A percentile compares a stretch with the other conserved stretches of the same genome.
Evolutionary conservation across 1,140 invertebrate species (phyloP).

Genomic region (Caenorhabditis brenneri): DNA sequence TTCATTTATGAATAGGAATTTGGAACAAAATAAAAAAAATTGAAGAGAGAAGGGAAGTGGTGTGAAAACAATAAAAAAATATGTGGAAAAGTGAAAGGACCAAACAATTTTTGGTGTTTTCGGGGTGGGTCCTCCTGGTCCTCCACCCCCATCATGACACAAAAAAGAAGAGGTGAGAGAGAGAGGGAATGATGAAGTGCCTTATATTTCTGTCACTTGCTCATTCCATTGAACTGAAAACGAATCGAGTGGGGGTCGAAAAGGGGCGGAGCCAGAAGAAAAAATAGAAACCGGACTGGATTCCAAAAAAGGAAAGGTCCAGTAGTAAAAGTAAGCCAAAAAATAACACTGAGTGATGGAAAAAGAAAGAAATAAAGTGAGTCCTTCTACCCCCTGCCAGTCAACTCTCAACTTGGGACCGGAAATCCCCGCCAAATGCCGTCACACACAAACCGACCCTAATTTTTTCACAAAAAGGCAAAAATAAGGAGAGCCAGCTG

Average conservation of each 20-base stretch:
- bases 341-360: background rate
- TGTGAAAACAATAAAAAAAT: constrained; percentile 27
- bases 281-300: background rate
- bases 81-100: background rate
- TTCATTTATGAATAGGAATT: background rate
- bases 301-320: background rate
- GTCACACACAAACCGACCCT: constrained; percentile 39
- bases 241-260: background rate
- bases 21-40: constrained; percentile 6
- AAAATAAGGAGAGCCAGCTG: background rate
- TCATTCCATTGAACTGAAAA: constrained; percentile 42
- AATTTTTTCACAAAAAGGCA: background rate
- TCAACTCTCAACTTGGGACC: background rate
- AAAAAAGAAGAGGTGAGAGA: background rate
- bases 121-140: background rate
- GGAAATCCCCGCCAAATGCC: constrained; percentile 29
- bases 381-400: background rate
- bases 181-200: background rate
- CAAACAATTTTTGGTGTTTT: background rate
- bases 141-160: background rate
- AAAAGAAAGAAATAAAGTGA: constrained; percentile 23
- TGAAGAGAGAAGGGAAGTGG: background rate
- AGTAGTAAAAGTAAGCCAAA: background rate
- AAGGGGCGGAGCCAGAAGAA: no score
- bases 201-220: background rate